Evolutionary conservation across 2,888 invertebrate species (phyloP).

Genomic region (Cryptus armator): DNA sequence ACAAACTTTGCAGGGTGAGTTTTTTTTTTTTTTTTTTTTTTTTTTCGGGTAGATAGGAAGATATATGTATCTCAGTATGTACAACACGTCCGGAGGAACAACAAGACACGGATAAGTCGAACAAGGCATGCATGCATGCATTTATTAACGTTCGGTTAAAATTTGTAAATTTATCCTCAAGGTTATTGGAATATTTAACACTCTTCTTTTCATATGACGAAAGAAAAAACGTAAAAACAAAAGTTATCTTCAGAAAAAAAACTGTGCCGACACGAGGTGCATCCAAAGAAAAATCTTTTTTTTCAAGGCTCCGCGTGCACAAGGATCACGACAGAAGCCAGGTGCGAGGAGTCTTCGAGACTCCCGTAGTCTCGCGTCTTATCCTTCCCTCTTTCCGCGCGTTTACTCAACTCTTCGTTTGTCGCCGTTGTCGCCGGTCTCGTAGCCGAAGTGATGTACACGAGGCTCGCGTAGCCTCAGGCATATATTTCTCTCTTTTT

Average conservation of each 20-base stretch:
- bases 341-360: slow-evolving; percentile 59
- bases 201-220: neutral
- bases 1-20: slow-evolving; percentile 32
- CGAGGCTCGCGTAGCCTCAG: slow-evolving; percentile 17
- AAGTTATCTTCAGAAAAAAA: neutral
- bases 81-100: neutral
- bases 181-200: slow-evolving; percentile 12
- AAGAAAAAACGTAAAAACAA: neutral
- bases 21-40: slow-evolving; percentile 12
- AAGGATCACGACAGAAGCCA: slow-evolving; percentile 53
- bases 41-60: slow-evolving; percentile 23
- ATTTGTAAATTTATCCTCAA: neutral
- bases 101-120: neutral
- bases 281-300: slow-evolving; percentile 23
- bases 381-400: slow-evolving; percentile 45
- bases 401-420: slow-evolving; percentile 52
- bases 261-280: slow-evolving; percentile 6
- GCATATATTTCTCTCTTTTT: neutral
- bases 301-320: slow-evolving; percentile 18
- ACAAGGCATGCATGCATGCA: neutral
- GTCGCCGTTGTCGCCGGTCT: slow-evolving; percentile 39
- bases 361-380: slow-evolving; percentile 54
- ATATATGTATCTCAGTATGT: neutral
- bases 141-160: neutral
- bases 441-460: neutral